Base-by-base conservation (phyloP, 2,888 invertebrate species). In the Carabus problematicus region DNA sequence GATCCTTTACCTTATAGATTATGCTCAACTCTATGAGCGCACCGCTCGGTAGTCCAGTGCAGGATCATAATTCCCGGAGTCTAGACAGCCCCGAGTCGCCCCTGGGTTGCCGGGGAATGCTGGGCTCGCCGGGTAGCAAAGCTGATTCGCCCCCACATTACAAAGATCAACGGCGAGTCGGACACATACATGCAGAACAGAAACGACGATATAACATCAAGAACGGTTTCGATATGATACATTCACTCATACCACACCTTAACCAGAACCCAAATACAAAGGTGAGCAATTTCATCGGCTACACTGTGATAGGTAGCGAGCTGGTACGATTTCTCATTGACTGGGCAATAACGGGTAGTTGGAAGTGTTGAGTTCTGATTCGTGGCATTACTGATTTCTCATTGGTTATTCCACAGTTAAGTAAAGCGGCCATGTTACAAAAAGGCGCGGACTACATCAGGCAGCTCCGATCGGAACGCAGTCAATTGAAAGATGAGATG, bases 371-470 rank as follows among this genome's bases (percentile, higher is more conserved):
- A 29, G 2, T 29, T 29, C 29, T 29, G 6, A 29, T 29, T 29
- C 3, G 29, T 6, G 6, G 29, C 29, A 29, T 29, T 29, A 6
- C 29, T 29, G 29, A 29, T 29, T 29, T 29, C 29, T 29, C 6
- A 29, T 29, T 29, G 29, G 72, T 71, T 75, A 71, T 70, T 70
- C 78, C 82, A 52, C 78, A 91, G 89, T 86, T 95, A 75, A 95
- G 94, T 83, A 98, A 98, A 84, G 97, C 97, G 49, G 95, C 96
- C 14, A 95, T 97, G 95, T 84, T 98, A 64, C 96, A 97, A 80
- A 97, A 97, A 81, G 96, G 97, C 70, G 97, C 97, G 6, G 97
- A 98, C 76, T 96, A 97, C 79, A 97, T 97, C 72, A 90, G 92
- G 77, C 93, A 95, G 79, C 83, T 98, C 75, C 91, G 94, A 76